Evolutionary conservation across 2,113 vertebrate species (phyloP), one percentile per base, ranked within the genome.

Genomic region (Sporophila hypoxantha): DNA sequence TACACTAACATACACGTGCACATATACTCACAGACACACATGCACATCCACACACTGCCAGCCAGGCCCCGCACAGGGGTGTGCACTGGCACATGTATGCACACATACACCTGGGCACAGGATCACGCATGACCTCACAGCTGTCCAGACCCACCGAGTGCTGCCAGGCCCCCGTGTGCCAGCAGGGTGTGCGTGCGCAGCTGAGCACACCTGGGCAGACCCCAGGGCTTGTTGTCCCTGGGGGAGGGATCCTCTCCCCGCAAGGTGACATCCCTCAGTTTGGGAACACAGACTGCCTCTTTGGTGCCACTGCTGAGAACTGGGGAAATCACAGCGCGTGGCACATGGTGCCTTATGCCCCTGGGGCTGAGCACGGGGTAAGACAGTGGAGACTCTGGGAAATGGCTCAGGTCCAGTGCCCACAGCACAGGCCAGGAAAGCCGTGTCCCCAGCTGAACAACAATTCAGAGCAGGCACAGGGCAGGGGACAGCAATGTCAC

Each of bases 361-460:
- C 7, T 8, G 25, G 18, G 47, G 4, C 0, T 21, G 2, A 30
- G n/a, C 18, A 39, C 0, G 0, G 5, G 27, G 9, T 18, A 44
- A 26, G 29, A 47, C 36, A 41, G 9, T 4, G 66, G 27, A 18
- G 11, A 29, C 46, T 12, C 8, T 2, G 3, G 32, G 39, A 74
- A 66, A 29, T 14, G 41, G 52, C 47, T 79, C 53, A 37, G 64
- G 17, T 37, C 44, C 46, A 9, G 36, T 5, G 36, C 32, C 57
- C 57, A 42, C 30, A 32, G 50, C 50, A 36, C 8, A 42, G 27
- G 11, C n/a, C 16, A 25, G 46, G 42, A 42, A 41, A 42, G n/a
- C 46, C 1, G 0, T 10, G 9, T 30, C 17, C 13, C 46, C 0
- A 0, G 30, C 21, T 13, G 25, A 71, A 64, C 1, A 5, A 12